A percentile compares a stretch with the other conserved stretches of the same genome.
Evolutionary conservation across 2,113 vertebrate genomes (phyloP).

Genomic region (Hypomesus transpacificus): DNA sequence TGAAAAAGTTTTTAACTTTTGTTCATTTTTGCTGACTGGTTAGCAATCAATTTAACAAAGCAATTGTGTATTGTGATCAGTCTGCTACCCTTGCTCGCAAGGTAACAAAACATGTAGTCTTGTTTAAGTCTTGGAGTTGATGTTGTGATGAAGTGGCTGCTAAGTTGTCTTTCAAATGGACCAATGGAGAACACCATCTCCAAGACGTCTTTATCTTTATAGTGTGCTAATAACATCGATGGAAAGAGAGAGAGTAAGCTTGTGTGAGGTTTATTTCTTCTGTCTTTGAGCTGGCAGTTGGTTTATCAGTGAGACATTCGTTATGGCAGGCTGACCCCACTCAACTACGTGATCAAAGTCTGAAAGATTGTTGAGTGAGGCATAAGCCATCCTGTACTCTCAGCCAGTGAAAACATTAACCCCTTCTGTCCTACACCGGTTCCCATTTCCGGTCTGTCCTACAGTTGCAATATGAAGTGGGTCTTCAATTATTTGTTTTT

Average conservation of each 20-base stretch:
- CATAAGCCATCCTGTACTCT: constrained; percentile 16
- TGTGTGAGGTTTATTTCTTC: constrained; percentile 1
- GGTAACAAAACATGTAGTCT: too few species aligned
- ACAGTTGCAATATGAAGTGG: not conserved
- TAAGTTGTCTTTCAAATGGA: constrained; percentile 2
- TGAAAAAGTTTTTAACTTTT: too few species aligned
- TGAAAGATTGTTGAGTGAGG: constrained; percentile 30
- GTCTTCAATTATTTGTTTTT: too few species aligned
- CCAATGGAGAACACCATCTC: not conserved
- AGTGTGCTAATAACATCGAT: constrained; percentile 19
- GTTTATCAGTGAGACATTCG: constrained; percentile 43
- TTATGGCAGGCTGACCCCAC: constrained; percentile 40
- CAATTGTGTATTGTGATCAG: too few species aligned
- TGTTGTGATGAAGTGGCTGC: not conserved
- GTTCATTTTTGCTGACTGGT: too few species aligned
- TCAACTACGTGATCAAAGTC: constrained; percentile 61
- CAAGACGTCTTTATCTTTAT: not conserved
- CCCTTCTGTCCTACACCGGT: constrained; percentile 4
- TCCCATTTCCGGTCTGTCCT: not conserved
- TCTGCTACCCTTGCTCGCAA: too few species aligned
- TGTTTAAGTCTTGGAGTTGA: too few species aligned
- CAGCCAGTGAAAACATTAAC: constrained; percentile 53
- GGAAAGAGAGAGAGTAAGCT: not conserved
- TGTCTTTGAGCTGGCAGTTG: constrained; percentile 8
- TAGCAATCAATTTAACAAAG: too few species aligned